Conservation (phyloP, 2,113 vertebrate genomes). For the Gnathonemus echidnorhynchus region DNA sequence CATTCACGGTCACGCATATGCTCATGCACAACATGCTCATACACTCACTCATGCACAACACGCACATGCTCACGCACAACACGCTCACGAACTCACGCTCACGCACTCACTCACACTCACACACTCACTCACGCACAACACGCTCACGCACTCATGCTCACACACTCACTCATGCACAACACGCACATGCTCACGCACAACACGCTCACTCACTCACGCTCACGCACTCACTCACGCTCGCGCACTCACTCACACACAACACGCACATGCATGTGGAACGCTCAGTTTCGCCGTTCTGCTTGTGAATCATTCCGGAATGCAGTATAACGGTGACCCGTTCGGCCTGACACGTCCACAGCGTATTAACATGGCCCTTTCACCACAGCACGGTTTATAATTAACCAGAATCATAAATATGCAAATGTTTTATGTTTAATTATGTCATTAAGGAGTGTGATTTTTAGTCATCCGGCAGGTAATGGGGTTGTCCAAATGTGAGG, state of each 20-base stretch:
- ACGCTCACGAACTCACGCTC: too few species aligned
- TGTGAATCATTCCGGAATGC: background rate
- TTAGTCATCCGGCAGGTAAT: background rate
- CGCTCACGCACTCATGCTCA: too few species aligned
- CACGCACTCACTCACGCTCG: too few species aligned
- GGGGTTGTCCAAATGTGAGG: background rate
- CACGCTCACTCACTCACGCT: too few species aligned
- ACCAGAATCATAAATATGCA: background rate
- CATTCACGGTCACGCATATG: too few species aligned
- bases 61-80: too few species aligned
- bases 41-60: too few species aligned
- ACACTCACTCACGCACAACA: too few species aligned
- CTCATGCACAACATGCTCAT: rapidly evolving
- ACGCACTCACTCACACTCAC: too few species aligned
- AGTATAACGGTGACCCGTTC: background rate
- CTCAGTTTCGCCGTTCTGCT: background rate
- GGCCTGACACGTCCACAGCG: background rate
- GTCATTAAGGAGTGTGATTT: background rate
- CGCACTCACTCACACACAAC: too few species aligned
- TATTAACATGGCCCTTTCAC: background rate
- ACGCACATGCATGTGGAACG: background rate
- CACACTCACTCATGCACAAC: too few species aligned
- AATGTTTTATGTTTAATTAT: background rate
- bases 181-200: too few species aligned
- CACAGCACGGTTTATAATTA: background rate